Conservation (phyloP, 2,888 invertebrate species). For the Lepidochitona cinerea region DNA sequence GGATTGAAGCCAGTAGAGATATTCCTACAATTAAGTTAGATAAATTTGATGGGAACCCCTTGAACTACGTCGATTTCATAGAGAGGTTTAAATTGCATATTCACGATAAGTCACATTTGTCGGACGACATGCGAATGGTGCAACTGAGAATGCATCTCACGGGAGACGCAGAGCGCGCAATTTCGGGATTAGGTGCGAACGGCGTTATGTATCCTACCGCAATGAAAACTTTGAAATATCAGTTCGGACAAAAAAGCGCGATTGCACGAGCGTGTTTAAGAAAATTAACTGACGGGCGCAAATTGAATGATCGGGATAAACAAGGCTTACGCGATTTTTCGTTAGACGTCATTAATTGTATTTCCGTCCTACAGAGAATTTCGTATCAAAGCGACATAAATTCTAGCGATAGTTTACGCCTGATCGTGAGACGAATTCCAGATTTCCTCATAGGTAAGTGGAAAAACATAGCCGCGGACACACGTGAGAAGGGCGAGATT, state of each 20-base stretch:
- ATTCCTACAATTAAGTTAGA: background rate
- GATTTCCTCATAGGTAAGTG: background rate
- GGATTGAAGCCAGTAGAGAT: constrained; percentile 3
- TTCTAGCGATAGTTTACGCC: background rate
- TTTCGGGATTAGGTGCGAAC: constrained; percentile 7
- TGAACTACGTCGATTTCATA: constrained; percentile 16
- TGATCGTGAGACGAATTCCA: background rate
- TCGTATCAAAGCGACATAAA: constrained; percentile 1
- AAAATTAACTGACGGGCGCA: constrained; percentile 6
- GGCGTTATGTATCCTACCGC: constrained; percentile 14
- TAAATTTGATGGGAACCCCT: constrained; percentile 3
- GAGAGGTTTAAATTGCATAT: constrained; percentile 21
- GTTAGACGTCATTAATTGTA: constrained; percentile 6
- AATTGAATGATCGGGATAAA: background rate
- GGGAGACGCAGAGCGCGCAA: constrained; percentile 12
- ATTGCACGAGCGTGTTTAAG: constrained; percentile 12
- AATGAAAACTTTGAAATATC: constrained; percentile 12
- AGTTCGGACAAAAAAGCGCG: constrained; percentile 7
- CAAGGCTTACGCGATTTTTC: constrained; percentile 6
- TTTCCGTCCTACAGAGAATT: constrained; percentile 4
- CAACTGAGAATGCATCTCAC: constrained; percentile 11
- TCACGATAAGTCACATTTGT: constrained; percentile 12
- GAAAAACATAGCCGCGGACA: background rate
- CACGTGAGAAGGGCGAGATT: background rate
- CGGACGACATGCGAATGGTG: constrained; percentile 16